Base-by-base conservation (phyloP, 2,888 invertebrate genomes). In the Osedax fenrisi region DNA sequence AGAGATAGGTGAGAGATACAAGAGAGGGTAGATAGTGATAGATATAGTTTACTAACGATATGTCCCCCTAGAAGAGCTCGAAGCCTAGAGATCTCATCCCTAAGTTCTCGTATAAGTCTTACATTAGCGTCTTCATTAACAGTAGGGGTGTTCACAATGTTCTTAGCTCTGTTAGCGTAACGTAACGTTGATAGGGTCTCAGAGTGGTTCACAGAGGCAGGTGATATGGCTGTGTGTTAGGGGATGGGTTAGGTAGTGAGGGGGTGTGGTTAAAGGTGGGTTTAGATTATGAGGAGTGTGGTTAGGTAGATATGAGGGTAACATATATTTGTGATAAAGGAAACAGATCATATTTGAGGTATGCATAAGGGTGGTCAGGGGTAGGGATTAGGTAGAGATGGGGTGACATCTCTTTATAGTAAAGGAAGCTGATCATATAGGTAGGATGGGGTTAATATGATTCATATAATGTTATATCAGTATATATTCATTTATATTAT, bases 171-270 rank as follows among this genome's bases (percentile, higher is more conserved):
- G 80, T 90, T 89, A 76, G 90, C 90, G 87, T 90, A 91, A 75
- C 91, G 88, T 73, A 91, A 86, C n/a, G 91, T 91, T 80, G 90
- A 90, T 71, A 91, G 88, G 5, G 90, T 90, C 84, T 91, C 91
- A 78, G 88, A 89, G 87, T 90, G 90, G 85, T 90, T 90, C 69
- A 87, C 86, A 78, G 88, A 89, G 75, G 90, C 89, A 66, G 91
- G 90, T 17, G 91, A 91, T 80, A 91, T 88, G 74, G 90, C 91
- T 91, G 85, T 21, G 75, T 77, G 2, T 56, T 27, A 22, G 13
- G 10, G 27, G 13, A 17, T 68, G 21, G 23, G n/a, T 24, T 10
- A 17, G 3, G 5, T 68, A 25, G 26, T 17, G 26, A 2, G 25
- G n/a, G 22, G 23, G 23, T 22, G 3, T 5, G 67, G 67, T 22